Evolutionary conservation across 2,888 invertebrate species (phyloP).

Genomic region (Papilio elwesi): DNA sequence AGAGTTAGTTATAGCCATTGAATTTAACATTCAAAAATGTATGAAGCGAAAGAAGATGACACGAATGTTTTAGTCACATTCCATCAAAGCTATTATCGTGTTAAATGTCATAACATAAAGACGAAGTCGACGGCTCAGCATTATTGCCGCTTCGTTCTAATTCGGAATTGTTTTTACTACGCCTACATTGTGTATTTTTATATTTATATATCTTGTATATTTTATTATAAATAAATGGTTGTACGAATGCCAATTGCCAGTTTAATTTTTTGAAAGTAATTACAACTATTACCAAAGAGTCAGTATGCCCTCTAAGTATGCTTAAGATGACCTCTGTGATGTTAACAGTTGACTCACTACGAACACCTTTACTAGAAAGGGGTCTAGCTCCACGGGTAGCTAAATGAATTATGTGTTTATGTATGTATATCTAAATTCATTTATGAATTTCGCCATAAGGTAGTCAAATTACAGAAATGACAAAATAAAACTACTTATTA

Average conservation of each 20-base stretch:
- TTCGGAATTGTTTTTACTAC: conserved; percentile 24
- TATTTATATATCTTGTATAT: not conserved
- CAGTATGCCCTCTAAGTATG: too few relatives aligned
- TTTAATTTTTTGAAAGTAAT: too few relatives aligned
- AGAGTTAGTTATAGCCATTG: not conserved
- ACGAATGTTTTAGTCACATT: conserved; percentile 3
- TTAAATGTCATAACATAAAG: conserved; percentile 20
- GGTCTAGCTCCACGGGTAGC: too few relatives aligned
- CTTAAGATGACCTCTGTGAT: too few relatives aligned
- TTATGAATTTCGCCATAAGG: too few relatives aligned
- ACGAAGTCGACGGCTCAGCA: conserved; percentile 15
- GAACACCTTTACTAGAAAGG: too few relatives aligned
- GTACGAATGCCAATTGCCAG: not conserved
- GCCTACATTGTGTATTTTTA: not conserved
- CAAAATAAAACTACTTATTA: too few relatives aligned
- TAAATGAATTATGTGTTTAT: too few relatives aligned
- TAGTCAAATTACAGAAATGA: too few relatives aligned
- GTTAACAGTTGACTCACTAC: too few relatives aligned
- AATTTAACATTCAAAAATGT: not conserved
- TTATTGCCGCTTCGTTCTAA: conserved; percentile 18
- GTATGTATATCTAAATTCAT: too few relatives aligned
- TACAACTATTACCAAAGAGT: too few relatives aligned
- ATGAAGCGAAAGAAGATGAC: not conserved
- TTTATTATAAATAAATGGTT: not conserved
- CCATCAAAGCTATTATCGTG: conserved; percentile 6